A percentile compares a stretch with the other conserved stretches of the same genome.
Conservation (phyloP, 2,113 vertebrate species). For the Rhabdornis inornatus region DNA sequence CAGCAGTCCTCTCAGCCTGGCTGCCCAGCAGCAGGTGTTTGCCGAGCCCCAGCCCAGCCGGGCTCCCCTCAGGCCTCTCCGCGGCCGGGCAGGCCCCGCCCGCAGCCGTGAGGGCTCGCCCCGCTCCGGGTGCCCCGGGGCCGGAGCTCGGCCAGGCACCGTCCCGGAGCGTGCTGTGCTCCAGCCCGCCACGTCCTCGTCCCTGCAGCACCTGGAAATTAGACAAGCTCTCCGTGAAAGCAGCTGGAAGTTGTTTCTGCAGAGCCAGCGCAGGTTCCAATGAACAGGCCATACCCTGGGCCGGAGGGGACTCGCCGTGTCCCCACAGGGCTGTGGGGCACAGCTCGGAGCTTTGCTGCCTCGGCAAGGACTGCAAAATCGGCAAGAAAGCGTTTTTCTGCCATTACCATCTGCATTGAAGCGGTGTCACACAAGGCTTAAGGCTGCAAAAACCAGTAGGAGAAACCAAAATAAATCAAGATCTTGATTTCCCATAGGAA, state of each 20-base stretch:
- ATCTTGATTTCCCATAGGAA: conserved; percentile 37
- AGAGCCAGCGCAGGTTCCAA: neutral
- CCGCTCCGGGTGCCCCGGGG: too few relatives aligned
- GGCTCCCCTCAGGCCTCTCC: accelerated
- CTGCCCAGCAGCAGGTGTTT: neutral
- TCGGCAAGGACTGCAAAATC: neutral
- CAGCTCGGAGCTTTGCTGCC: neutral
- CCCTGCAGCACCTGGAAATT: neutral
- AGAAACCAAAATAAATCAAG: conserved; percentile 2
- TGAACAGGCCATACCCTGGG: accelerated
- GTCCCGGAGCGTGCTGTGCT: neutral
- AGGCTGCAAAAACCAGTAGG: neutral
- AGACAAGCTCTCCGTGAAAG: neutral
- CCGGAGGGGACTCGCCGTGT: accelerated
- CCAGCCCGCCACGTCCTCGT: neutral
- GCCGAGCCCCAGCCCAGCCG: neutral
- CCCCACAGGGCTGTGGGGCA: neutral
- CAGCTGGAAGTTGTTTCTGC: neutral
- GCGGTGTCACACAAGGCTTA: neutral
- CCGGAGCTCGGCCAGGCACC: accelerated
- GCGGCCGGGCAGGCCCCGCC: neutral
- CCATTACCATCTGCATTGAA: neutral
- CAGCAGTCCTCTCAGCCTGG: accelerated
- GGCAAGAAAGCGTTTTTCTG: neutral
- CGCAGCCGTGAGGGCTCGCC: neutral